Conservation (phyloP, 2,797 vertebrate genomes). For the Syndactyla subalaris region DNA sequence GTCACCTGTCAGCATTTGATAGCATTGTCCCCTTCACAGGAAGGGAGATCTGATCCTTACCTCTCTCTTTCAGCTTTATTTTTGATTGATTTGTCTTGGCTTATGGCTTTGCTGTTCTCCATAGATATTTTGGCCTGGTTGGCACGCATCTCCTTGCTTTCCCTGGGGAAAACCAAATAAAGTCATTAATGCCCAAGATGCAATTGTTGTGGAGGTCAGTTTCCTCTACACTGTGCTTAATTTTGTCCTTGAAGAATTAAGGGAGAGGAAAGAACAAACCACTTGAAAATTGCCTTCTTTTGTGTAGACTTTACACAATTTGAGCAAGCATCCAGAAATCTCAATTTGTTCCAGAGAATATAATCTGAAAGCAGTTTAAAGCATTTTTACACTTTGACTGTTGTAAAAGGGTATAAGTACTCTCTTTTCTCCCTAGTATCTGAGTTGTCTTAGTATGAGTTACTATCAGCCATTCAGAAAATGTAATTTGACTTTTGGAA, state of each 20-base stretch:
- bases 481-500: not conserved
- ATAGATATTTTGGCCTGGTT: slow-evolving; percentile 98
- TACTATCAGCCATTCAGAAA: not conserved
- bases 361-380: not conserved
- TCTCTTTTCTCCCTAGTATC: not conserved
- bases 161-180: slow-evolving; percentile 77
- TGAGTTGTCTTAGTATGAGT: not conserved
- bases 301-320: not conserved
- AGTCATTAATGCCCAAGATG: not conserved
- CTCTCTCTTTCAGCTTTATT: slow-evolving; percentile 98
- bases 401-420: not conserved
- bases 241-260: not conserved
- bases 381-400: not conserved
- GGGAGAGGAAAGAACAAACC: not conserved
- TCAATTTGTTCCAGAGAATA: not conserved
- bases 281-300: not conserved
- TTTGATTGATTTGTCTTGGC: slow-evolving; percentile 98
- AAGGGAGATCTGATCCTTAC: slow-evolving; percentile 69
- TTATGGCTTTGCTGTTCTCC: slow-evolving; percentile 99
- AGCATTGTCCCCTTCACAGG: not conserved
- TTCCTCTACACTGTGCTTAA: not conserved
- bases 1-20: not conserved
- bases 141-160: slow-evolving; percentile 98
- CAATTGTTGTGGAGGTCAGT: not conserved
- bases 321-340: not conserved